Base-by-base conservation (phyloP, 1,140 invertebrate species). In the Cardiocondyla obscurior region DNA sequence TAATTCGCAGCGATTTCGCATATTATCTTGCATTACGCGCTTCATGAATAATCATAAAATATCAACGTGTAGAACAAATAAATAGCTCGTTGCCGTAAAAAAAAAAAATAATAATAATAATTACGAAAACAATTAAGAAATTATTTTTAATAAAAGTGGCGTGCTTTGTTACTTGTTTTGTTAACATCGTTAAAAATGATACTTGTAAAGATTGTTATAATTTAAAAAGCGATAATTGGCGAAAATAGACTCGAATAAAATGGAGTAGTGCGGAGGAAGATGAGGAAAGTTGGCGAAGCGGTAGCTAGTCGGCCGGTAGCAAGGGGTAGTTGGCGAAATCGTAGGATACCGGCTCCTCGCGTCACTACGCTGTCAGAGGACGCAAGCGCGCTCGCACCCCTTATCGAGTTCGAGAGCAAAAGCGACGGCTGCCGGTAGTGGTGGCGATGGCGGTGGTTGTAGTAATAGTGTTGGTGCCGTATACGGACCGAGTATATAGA, bases 381-480 rank as follows among this genome's bases (percentile, higher is more conserved):
- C 85, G 82, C 85, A 85, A 86, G 85, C 84, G 89, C 90, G 89
- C 84, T 87, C 88, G 90, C 90, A 85, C 85, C 89, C 91, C 92
- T 93, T 93, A 92, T 92, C 92, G 92, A 91, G 90, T 93, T 92
- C 89, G 90, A 91, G 91, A 92, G 91, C 85, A 90, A 91, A 91
- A 92, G 90, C 90, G 84, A 89, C 86, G 85, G 84, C 70, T 82
- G 82, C 76, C 42, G 69, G 77, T 81, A 79, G 62, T 76, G 49
- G 85, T 60, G 30, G 87, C 69, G 74, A 62, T 72, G 57, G 44
- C 10, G 49, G 73, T 60, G 28, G 49, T 44, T 39, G 22, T 33
- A 36, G 70, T 62, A 42, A 19, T 62, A 19, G 58, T 62, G 33
- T 22, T 62, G 36, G 58, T 62, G 58, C 62, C 16, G 33, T 79